Evolutionary conservation across 2,797 vertebrate genomes (phyloP).

Genomic region (Hypotaenidia okinawae): DNA sequence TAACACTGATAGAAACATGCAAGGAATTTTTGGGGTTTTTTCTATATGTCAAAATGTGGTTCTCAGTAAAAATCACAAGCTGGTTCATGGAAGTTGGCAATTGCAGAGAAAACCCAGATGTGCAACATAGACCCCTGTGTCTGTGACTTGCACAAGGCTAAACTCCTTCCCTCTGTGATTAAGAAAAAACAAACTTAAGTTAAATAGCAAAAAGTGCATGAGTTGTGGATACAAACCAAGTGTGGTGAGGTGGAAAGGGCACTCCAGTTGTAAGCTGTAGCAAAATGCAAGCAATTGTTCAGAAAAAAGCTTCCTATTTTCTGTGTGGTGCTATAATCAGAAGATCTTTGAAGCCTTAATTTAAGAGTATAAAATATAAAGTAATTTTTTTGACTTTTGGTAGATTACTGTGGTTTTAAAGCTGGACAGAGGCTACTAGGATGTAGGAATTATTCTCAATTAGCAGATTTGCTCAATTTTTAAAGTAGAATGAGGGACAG

Average conservation of each 20-base stretch:
- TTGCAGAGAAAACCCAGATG: conserved; percentile 3
- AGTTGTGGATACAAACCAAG: neutral
- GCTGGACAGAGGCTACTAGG: neutral
- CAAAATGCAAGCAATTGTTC: neutral
- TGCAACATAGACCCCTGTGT: neutral
- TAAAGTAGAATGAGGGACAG: neutral
- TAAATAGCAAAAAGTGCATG: neutral
- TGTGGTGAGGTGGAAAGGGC: neutral
- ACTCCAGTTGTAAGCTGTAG: neutral
- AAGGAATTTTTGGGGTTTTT: neutral
- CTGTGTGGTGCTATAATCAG: neutral
- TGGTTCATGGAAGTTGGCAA: neutral
- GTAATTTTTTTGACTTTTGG: neutral
- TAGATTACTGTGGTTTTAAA: neutral
- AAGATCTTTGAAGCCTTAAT: neutral
- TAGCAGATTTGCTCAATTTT: neutral
- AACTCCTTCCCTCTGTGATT: neutral
- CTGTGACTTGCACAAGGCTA: neutral
- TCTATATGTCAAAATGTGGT: neutral
- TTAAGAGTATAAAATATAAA: neutral
- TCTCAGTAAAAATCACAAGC: neutral
- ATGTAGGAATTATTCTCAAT: neutral
- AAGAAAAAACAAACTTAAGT: neutral
- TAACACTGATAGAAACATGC: neutral
- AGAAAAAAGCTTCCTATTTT: neutral